These are phyloP conservation scores for Phocoena sinus DNA, from an alignment of 2,113 vertebrate species.

Conservation along the genomic window DNA sequence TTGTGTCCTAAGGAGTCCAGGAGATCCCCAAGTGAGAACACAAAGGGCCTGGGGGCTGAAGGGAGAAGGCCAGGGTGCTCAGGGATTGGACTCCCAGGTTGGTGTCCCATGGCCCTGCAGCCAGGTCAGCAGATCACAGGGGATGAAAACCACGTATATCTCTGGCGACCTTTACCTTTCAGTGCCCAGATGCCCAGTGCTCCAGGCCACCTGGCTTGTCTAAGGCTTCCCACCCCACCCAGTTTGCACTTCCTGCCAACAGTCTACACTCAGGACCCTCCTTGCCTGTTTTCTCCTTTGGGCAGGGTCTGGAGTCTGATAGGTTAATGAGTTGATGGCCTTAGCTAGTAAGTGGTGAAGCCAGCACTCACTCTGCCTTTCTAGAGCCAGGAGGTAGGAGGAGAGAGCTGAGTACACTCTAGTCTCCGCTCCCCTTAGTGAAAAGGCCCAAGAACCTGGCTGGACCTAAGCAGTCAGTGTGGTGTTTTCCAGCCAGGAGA, in stretches of 20 bases:
- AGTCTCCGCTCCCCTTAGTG: not conserved
- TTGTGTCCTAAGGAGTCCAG: not conserved
- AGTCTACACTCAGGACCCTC: not conserved
- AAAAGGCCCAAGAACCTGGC: not conserved
- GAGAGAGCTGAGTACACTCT: not conserved
- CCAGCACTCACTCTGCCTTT: not conserved
- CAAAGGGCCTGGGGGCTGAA: not conserved
- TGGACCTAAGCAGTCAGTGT: not conserved
- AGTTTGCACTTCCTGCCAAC: not conserved
- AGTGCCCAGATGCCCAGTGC: not conserved
- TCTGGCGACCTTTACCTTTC: not conserved
- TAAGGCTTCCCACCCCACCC: not conserved
- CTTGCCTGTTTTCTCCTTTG: not conserved
- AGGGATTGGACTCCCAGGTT: not conserved
- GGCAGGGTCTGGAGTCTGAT: not conserved
- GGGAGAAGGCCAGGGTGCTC: not conserved
- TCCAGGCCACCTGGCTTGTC: not conserved
- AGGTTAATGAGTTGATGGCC: not conserved
- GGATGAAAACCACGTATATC: not conserved
- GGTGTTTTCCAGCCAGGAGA: not conserved
- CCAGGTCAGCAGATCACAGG: not conserved
- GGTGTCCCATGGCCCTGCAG: not conserved
- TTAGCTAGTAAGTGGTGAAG: not conserved
- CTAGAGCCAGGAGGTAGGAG: not conserved
- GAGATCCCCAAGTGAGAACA: not conserved